Percentiles rank a stretch among this genome's conserved stretches.
Evolutionary conservation across 1,140 invertebrate species (phyloP).

Genomic region (Sweltsa coloradensis): DNA sequence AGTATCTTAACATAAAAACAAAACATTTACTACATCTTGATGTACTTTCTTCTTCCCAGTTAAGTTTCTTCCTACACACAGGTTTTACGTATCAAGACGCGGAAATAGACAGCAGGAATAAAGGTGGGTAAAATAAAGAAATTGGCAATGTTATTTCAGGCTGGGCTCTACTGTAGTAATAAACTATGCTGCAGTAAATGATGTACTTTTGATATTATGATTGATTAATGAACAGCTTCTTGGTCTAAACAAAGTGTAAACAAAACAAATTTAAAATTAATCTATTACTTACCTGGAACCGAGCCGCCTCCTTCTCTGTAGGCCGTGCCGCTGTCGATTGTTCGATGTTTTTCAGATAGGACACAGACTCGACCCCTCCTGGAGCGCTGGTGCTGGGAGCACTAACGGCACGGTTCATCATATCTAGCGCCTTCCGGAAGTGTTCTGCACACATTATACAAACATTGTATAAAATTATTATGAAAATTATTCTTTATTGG

Average conservation of each 20-base stretch:
- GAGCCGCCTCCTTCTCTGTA: conserved; percentile 24
- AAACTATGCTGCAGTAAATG: no score
- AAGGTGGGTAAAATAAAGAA: background rate
- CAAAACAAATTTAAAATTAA: no score
- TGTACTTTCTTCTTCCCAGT: no score
- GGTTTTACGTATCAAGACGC: no score
- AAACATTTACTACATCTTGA: no score
- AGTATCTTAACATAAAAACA: no score
- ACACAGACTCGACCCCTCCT: conserved; percentile 40
- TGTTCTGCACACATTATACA: conserved; percentile 39
- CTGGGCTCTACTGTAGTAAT: background rate
- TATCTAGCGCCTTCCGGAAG: conserved; percentile 78
- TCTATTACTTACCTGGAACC: conserved; percentile 31
- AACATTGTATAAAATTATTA: background rate
- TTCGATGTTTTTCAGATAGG: conserved; percentile 40
- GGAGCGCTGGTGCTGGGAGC: conserved; percentile 32
- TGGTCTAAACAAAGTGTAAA: no score
- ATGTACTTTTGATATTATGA: no score
- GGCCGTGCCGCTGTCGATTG: conserved; percentile 31
- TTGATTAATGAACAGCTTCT: no score
- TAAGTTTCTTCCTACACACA: no score
- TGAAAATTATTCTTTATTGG: background rate
- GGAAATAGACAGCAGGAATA: no score
- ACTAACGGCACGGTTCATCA: conserved; percentile 73
- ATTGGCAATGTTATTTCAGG: background rate